Percentiles rank a stretch among this genome's conserved stretches.
Conservation (phyloP, 2,888 invertebrate species). For the Trisateles emortualis region DNA sequence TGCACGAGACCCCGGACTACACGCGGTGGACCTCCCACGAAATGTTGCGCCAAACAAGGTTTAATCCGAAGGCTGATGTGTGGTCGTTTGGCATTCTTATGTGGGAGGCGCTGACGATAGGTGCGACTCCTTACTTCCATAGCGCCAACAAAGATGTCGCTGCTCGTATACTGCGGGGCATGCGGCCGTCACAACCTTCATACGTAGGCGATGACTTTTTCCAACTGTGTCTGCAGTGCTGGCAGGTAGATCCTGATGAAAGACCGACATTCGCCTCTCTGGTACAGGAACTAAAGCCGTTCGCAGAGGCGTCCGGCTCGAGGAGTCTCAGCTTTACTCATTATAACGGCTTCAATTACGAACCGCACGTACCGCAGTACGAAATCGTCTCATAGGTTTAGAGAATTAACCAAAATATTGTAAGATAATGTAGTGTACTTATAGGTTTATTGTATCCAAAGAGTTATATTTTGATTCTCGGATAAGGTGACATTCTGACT, state of each 20-base stretch:
- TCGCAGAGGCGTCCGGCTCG: constrained; percentile 68
- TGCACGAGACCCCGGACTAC: constrained; percentile 90
- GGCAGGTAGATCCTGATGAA: constrained; percentile 94
- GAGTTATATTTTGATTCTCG: constrained; percentile 44
- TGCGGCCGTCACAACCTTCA: constrained; percentile 90
- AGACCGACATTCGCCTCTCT: constrained; percentile 90
- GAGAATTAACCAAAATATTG: constrained; percentile 45
- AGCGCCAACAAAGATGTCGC: constrained; percentile 89
- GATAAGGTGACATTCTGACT: constrained; percentile 11
- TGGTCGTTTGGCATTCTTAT: constrained; percentile 94
- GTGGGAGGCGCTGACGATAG: constrained; percentile 94
- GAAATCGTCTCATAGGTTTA: constrained; percentile 73
- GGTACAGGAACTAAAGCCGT: constrained; percentile 73
- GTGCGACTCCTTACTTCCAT: constrained; percentile 92
- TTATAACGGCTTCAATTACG: constrained; percentile 79
- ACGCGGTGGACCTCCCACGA: constrained; percentile 94
- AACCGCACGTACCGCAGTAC: constrained; percentile 77
- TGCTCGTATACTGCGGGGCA: constrained; percentile 89
- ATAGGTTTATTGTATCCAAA: constrained; percentile 38
- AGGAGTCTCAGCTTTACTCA: constrained; percentile 78
- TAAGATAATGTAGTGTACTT: background rate
- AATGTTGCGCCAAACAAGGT: constrained; percentile 89
- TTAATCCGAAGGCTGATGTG: constrained; percentile 91
- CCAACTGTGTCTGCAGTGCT: constrained; percentile 93
- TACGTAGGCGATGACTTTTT: constrained; percentile 93